Percentiles rank a stretch among this genome's conserved stretches.
Conservation (phyloP, 2,888 invertebrate species). For the Heliconius ethilla region DNA sequence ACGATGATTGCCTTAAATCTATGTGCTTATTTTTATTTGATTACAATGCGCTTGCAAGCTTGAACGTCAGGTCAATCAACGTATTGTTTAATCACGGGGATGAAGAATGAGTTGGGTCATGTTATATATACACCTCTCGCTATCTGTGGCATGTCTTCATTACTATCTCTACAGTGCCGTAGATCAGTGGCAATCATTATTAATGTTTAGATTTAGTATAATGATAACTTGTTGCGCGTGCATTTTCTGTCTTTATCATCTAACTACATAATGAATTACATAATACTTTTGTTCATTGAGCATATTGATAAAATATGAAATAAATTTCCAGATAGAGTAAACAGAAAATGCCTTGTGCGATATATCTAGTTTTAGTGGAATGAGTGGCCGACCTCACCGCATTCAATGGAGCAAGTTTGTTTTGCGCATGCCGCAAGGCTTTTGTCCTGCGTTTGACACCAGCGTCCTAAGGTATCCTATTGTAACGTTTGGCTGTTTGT, state of each 20-base stretch:
- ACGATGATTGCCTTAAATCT: constrained; percentile 72
- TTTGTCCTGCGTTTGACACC: constrained; percentile 78
- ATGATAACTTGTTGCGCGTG: constrained; percentile 60
- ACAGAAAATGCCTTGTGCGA: constrained; percentile 77
- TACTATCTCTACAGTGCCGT: constrained; percentile 25
- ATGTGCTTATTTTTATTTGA: constrained; percentile 73
- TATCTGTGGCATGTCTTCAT: constrained; percentile 41
- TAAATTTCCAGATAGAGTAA: constrained; percentile 47
- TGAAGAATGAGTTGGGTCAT: constrained; percentile 32
- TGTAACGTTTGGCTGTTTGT: constrained; percentile 74
- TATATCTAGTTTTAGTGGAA: constrained; percentile 78
- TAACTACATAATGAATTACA: constrained; percentile 27
- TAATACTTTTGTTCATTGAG: not conserved
- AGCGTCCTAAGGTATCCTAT: constrained; percentile 75
- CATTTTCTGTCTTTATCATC: constrained; percentile 67
- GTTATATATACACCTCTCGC: constrained; percentile 40
- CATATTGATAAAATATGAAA: not conserved
- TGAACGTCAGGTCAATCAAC: constrained; percentile 54
- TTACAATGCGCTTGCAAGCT: constrained; percentile 76
- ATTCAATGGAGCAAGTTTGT: constrained; percentile 79
- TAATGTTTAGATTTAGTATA: constrained; percentile 53
- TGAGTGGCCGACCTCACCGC: constrained; percentile 81
- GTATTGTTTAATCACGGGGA: constrained; percentile 44
- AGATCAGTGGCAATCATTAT: constrained; percentile 50
- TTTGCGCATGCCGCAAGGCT: constrained; percentile 80